phyloP scores from a whole-genome alignment of 2,113 vertebrate species.

The Sapayoa aenigma region DNA sequence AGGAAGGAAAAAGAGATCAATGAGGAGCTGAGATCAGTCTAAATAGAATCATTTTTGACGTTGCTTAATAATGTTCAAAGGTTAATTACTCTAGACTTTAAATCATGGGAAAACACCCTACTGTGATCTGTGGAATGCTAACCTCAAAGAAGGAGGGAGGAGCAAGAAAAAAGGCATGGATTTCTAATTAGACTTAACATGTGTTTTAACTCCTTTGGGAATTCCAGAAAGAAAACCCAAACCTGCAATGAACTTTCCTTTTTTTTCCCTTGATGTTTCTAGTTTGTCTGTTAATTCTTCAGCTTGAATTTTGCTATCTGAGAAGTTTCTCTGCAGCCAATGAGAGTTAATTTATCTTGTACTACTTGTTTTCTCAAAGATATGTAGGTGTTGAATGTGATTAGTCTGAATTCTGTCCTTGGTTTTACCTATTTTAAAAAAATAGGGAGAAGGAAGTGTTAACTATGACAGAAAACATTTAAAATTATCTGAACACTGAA shows the following conservation, averaged over 20 bases:
- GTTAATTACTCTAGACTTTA: background rate
- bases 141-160: background rate
- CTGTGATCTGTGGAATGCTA: background rate
- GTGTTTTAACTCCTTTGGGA: background rate
- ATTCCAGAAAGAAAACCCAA: background rate
- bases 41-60: background rate
- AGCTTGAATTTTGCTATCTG: background rate
- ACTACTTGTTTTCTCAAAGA: background rate
- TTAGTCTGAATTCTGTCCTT: background rate
- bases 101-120: background rate
- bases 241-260: background rate
- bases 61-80: background rate
- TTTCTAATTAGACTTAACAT: background rate
- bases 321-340: background rate
- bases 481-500: background rate
- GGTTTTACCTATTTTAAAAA: background rate
- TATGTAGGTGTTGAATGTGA: background rate
- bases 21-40: background rate
- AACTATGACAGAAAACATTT: background rate
- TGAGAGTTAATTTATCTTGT: background rate
- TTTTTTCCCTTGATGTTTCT: background rate
- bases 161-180: background rate
- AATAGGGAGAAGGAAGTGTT: background rate
- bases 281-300: background rate
- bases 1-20: constrained; percentile 47